Evolutionary conservation across 2,888 invertebrate genomes (phyloP), one percentile per base, ranked within the genome.

Genomic region (Caradrina kadenii): DNA sequence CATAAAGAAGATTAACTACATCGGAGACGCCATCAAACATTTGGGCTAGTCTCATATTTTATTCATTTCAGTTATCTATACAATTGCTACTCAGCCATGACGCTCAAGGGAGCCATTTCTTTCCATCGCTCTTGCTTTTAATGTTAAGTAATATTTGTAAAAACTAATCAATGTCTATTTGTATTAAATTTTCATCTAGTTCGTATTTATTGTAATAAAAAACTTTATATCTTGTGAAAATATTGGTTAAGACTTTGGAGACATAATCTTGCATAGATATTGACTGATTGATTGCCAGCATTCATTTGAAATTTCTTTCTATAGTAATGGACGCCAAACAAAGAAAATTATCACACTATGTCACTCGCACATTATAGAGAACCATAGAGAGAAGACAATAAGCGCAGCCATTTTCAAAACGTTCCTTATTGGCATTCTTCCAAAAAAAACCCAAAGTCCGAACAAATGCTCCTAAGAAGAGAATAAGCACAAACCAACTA

Each of bases 41-140:
- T 22, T 53, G 42, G 17, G 26, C 52, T 19, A 45, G 17, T 6
- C 45, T 48, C 26, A 31, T n/a, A 63, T 67, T 39, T 45, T 45
- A 59, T 63, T 63, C 13, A 63, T 60, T 63, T 73, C 39, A 55
- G 13, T 55, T 63, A 48, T 68, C 48, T 74, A n/a, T 54, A 55
- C 39, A 31, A 49, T 56, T 50, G 26, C 48, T 52, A 39, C 26
- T 59, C n/a, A 26, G 26, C 21, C 67, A 78, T 73, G 62, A 69
- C 50, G 45, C 71, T 26, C 78, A 49, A 11, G 73, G 66, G 67
- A 63, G 10, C 52, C 67, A 74, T 82, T 76, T 54, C 45, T 61
- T 52, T 61, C 67, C 70, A 63, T 70, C 54, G 15, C 55, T 63
- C 26, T 70, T 56, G 19, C 55, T 60, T 59, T 48, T 11, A 26